Base-by-base conservation (phyloP, 53 echinoderm and acorn worm genomes). In the Patiria pectinifera region DNA sequence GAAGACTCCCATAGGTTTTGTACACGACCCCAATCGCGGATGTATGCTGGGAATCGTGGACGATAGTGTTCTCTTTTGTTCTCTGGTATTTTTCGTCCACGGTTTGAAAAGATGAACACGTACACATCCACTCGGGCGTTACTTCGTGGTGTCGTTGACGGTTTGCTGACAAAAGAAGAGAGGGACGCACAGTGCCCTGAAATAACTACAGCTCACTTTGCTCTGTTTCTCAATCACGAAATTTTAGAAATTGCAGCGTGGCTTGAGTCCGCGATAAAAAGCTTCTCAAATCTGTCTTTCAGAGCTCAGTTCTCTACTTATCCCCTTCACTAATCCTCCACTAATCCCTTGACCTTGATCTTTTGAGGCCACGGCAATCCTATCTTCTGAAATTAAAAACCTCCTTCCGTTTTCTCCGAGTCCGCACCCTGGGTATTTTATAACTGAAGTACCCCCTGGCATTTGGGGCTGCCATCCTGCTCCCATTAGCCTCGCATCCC, bases 371-470 rank as follows among this genome's bases (percentile, higher is more conserved):
- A 47, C 80, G 45, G 77, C 44, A 45, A 79, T 79, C 80, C 48
- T 11, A 79, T 79, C 80, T 79, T 47, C 79, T 78, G 79, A 45
- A 46, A 78, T 78, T 45, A 78, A 78, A 78, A 45, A 45, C 58
- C 82, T 82, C 82, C 59, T 59, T 82, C 82, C 79, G 45, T 18
- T 2, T 45, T 76, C 45, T 47, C 79, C 4, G 2, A 15, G 45
- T 44, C 10, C 14, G 4, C 46, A 15, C 14, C 25, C 21, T 15
- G 45, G 45, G 79, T 43, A 11, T 13, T 46, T 45, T 47, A 53
- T 53, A 53, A 46, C 79, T 78, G 46, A 11, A 46, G 45, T 46
- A 4, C 46, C 79, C 46, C 22, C 7, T 78, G 79, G 79, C 79
- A 78, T 78, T 78, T 46, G 4, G 79, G 35, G 79, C 11, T 24